phyloP scores from a whole-genome alignment of 2,888 invertebrate species.

The Cosmorhoe ocellata region DNA sequence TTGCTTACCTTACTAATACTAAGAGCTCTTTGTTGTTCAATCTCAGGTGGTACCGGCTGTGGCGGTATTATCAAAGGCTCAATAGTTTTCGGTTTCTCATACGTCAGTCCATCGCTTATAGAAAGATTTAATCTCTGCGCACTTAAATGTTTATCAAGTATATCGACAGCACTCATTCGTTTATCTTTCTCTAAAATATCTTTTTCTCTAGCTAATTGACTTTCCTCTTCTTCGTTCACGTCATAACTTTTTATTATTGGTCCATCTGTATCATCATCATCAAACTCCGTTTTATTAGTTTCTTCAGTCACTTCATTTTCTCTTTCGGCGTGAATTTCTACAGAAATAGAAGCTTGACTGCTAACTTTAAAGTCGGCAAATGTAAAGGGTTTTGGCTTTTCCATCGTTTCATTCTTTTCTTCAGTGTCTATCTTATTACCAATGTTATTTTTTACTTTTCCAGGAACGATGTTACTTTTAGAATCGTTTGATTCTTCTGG shows the following conservation, averaged over 20 bases:
- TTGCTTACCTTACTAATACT: conserved; percentile 90
- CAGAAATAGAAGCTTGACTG: conserved; percentile 44
- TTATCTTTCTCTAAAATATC: conserved; percentile 47
- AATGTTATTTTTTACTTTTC: conserved; percentile 24
- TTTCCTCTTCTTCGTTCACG: conserved; percentile 32
- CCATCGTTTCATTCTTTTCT: conserved; percentile 35
- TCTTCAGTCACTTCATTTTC: conserved; percentile 33
- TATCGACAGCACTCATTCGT: conserved; percentile 56
- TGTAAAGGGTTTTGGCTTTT: conserved; percentile 76
- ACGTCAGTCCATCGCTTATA: conserved; percentile 62
- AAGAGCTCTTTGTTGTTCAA: conserved; percentile 90
- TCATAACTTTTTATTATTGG: conserved; percentile 24
- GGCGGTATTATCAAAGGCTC: conserved; percentile 80
- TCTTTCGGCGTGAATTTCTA: conserved; percentile 42
- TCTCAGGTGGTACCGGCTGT: conserved; percentile 90
- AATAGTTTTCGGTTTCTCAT: conserved; percentile 57
- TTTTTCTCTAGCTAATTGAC: conserved; percentile 41
- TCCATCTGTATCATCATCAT: conserved; percentile 24
- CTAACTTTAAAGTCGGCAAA: conserved; percentile 82
- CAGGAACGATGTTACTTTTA: conserved; percentile 30
- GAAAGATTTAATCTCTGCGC: conserved; percentile 68
- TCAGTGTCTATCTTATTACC: conserved; percentile 1
- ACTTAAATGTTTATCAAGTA: conserved; percentile 52
- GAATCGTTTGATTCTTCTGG: conserved; percentile 36
- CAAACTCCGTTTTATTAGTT: conserved; percentile 24